Conservation (phyloP, 2,888 invertebrate genomes). For the Pimpla rufipes region DNA sequence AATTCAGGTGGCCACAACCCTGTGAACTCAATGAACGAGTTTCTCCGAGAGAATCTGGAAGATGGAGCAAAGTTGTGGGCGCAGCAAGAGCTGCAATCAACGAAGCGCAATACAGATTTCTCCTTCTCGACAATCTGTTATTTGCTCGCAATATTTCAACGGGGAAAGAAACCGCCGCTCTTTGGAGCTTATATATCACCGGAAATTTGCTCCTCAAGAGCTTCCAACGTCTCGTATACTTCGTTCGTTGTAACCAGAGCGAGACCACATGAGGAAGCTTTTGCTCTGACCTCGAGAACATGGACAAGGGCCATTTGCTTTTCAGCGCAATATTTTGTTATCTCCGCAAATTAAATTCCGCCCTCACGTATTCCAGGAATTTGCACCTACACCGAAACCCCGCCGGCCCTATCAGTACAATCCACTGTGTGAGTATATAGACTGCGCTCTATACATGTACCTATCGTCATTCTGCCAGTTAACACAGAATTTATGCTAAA, state of each 20-base stretch:
- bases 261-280: constrained; percentile 24
- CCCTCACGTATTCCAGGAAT: constrained; percentile 22
- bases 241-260: neutral
- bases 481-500: constrained; percentile 45
- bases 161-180: neutral
- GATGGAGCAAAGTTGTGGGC: neutral
- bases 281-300: constrained; percentile 2
- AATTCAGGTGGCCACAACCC: too few relatives aligned
- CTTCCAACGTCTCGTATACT: neutral
- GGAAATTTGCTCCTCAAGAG: constrained; percentile 5
- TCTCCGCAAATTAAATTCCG: constrained; percentile 20
- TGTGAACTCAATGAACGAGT: too few relatives aligned
- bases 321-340: neutral
- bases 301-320: neutral
- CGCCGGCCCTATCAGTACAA: neutral
- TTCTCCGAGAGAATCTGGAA: too few relatives aligned
- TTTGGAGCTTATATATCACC: constrained; percentile 6
- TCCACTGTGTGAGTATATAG: neutral
- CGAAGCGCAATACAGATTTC: constrained; percentile 18
- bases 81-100: constrained; percentile 28
- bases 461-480: neutral
- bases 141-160: constrained; percentile 14
- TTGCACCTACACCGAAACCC: neutral
- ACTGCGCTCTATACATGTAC: neutral
- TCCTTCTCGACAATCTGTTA: constrained; percentile 38